Percentiles rank a stretch among this genome's conserved stretches.
These are phyloP conservation scores for Melieria crassipennis DNA, from an alignment of 2,888 invertebrate species.

Conservation along the genomic window DNA sequence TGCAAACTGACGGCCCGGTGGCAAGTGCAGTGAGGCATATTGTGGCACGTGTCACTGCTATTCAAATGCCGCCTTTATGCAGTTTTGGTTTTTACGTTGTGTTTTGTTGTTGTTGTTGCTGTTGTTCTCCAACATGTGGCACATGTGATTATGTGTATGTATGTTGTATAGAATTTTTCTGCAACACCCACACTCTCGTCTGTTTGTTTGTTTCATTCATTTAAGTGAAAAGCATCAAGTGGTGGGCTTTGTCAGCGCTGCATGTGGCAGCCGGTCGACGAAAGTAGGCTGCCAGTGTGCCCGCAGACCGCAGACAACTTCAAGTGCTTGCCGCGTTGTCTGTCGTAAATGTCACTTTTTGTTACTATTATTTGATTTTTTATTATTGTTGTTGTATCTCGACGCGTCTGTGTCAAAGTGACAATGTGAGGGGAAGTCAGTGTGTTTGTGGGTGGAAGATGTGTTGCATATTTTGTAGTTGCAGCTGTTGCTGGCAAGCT, in stretches of 20 bases:
- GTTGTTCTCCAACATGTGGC: neutral
- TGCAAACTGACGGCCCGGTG: neutral
- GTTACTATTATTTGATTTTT: neutral
- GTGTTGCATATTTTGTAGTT: slow-evolving; percentile 45
- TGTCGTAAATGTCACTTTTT: slow-evolving; percentile 51
- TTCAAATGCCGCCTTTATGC: neutral
- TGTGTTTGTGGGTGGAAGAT: slow-evolving; percentile 54
- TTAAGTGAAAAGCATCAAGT: no score
- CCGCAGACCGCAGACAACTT: slow-evolving; percentile 2
- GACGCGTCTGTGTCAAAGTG: slow-evolving; percentile 42
- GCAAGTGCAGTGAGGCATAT: slow-evolving; percentile 30
- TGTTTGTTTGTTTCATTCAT: slow-evolving; percentile 29
- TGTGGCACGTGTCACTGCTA: slow-evolving; percentile 27
- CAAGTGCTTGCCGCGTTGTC: slow-evolving; percentile 38
- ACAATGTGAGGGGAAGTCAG: no score
- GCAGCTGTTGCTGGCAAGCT: neutral
- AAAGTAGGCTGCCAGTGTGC: slow-evolving; percentile 44
- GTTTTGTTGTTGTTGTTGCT: slow-evolving; percentile 20
- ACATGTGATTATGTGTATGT: slow-evolving; percentile 1
- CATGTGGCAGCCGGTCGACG: no score
- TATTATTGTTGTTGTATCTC: slow-evolving; percentile 45
- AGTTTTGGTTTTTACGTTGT: neutral
- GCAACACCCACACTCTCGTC: neutral
- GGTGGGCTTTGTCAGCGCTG: no score
- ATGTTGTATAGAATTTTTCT: neutral